Percentiles rank a stretch among this genome's conserved stretches.
Evolutionary conservation across 2,888 invertebrate species (phyloP).

Genomic region (Syrphus vitripennis): DNA sequence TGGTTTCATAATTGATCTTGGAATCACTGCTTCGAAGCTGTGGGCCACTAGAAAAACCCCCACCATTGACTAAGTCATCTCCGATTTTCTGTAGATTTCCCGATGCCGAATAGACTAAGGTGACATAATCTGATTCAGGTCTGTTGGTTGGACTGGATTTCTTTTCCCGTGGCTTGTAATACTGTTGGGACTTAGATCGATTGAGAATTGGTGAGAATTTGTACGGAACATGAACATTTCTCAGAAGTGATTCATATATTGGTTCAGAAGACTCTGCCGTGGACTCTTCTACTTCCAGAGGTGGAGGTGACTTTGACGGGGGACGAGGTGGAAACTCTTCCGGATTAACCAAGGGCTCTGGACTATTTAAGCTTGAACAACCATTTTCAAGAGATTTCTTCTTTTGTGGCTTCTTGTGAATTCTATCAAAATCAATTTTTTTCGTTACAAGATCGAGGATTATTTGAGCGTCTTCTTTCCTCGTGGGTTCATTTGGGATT

Average conservation of each 20-base stretch:
- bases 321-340: conserved; percentile 78
- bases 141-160: conserved; percentile 74
- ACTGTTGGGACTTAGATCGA: conserved; percentile 78
- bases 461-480: conserved; percentile 83
- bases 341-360: conserved; percentile 55
- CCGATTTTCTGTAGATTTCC: conserved; percentile 78
- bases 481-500: conserved; percentile 26
- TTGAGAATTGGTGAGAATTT: conserved; percentile 80
- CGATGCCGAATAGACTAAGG: conserved; percentile 78
- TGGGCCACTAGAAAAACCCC: conserved; percentile 44
- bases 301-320: conserved; percentile 79
- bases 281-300: conserved; percentile 75
- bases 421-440: conserved; percentile 90
- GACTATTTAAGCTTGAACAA: conserved; percentile 67
- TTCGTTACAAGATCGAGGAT: conserved; percentile 92
- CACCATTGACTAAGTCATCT: conserved; percentile 74
- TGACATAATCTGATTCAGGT: conserved; percentile 81
- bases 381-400: conserved; percentile 77
- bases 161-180: conserved; percentile 75
- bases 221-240: conserved; percentile 81
- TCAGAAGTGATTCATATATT: conserved; percentile 79
- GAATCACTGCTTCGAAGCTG: conserved; percentile 73
- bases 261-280: conserved; percentile 76
- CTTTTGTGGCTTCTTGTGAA: conserved; percentile 88
- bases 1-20: conserved; percentile 74